Base-by-base conservation (phyloP, 2,797 vertebrate species). In the Stomatorhinus walkeri region DNA sequence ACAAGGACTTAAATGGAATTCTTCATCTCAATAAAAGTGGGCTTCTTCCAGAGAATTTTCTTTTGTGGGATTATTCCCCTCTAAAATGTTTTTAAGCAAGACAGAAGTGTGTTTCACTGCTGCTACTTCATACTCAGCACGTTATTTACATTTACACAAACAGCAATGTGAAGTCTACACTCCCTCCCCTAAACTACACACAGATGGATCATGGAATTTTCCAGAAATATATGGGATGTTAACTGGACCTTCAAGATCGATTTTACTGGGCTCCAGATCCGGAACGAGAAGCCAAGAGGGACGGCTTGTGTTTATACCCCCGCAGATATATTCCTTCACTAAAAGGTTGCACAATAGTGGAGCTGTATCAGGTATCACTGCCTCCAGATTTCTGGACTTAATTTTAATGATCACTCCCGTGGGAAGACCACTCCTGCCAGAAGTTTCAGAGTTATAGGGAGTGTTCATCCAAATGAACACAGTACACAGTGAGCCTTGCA, bases 371-470 rank as follows among this genome's bases (percentile, higher is more conserved):
- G 94, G 94, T 94, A 83, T 90, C 93, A 83, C 91, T 91, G 87
- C 68, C 93, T 94, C 95, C 95, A 95, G 92, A 94, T 91, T 91
- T 96, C 95, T 95, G 95, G 94, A 94, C 94, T 92, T 93, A 90
- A 95, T 96, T 96, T 96, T 94, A 94, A 93, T 87, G 84, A 54
- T 89, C 91, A 89, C 89, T 92, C 94, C 94, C 94, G 92, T 79
- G 92, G 92, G 93, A 91, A 90, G 51, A 89, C 91, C 89, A 91
- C 93, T 95, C 94, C 94, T 95, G 95, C 95, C 94, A 95, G 95
- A 89, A 90, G 89, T 90, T 93, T 93, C 91, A 93, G 92, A 92
- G 89, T 92, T 93, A 95, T 95, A 95, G 95, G 95, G 94, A 22
- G 92, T 93, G 94, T 95, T 95, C 93, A 94, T 94, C 93, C 92